These are phyloP conservation scores for Halocaridina rubra DNA, from an alignment of 2,888 invertebrate genomes.

Conservation along the genomic window DNA sequence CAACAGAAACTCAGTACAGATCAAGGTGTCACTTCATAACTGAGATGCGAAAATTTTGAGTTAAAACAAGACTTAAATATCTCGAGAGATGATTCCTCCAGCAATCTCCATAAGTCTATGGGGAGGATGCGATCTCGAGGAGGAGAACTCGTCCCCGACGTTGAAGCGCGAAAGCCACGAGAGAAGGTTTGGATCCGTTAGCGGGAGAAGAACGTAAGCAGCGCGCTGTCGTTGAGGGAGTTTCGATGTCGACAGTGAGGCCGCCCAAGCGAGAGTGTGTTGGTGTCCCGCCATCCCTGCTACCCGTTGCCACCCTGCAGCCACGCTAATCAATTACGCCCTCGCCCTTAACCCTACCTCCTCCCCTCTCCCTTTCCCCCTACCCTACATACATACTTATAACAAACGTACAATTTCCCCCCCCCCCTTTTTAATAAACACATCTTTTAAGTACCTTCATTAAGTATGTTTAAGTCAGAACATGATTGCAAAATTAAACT, in stretches of 20 bases:
- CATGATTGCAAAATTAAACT: too few species aligned
- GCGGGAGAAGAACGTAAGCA: too few species aligned
- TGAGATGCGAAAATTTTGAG: too few species aligned
- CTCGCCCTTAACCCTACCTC: constrained; percentile 6
- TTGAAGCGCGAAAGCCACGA: not conserved
- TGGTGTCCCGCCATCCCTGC: constrained; percentile 35
- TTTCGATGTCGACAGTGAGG: constrained; percentile 42
- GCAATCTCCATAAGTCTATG: too few species aligned
- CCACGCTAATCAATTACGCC: constrained; percentile 55
- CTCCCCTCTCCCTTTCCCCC: not conserved
- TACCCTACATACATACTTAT: not conserved
- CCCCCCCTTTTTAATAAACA: too few species aligned
- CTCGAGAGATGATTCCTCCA: too few species aligned
- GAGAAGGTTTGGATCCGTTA: constrained; percentile 15
- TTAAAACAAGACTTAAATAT: too few species aligned
- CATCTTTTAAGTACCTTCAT: too few species aligned
- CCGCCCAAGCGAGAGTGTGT: constrained; percentile 51
- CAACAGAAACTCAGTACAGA: too few species aligned
- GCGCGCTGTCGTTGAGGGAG: too few species aligned
- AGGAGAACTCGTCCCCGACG: not conserved
- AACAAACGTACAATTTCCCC: not conserved
- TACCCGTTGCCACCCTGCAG: constrained; percentile 4
- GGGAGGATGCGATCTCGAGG: not conserved
- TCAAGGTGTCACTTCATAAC: too few species aligned
- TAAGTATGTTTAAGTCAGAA: too few species aligned